A percentile compares a stretch with the other conserved stretches of the same genome.
These are phyloP conservation scores for Tichodroma muraria DNA, from an alignment of 2,113 vertebrate genomes.

Conservation along the genomic window DNA sequence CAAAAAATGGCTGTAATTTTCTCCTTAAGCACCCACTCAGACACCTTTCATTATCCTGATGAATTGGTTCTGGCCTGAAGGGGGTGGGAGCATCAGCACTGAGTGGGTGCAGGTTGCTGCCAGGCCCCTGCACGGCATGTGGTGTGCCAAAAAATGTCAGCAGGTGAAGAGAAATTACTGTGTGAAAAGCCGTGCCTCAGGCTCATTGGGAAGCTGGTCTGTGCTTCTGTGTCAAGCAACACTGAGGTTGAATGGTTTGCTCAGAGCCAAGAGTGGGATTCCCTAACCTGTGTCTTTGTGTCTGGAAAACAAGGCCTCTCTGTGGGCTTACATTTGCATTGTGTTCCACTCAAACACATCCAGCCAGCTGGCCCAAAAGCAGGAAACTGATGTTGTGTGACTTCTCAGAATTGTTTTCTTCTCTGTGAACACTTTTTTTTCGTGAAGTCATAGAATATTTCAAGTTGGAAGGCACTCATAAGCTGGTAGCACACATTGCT, in stretches of 20 bases:
- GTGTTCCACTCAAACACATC: background rate
- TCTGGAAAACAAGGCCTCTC: background rate
- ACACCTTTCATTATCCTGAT: background rate
- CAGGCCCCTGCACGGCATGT: rapidly evolving
- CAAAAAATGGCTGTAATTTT: background rate
- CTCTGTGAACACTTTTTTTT: background rate
- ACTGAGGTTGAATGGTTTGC: rapidly evolving
- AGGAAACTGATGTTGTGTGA: background rate
- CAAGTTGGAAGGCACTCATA: background rate
- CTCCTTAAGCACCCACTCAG: background rate
- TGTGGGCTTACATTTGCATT: background rate
- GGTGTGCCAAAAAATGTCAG: background rate
- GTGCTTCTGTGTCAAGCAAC: background rate
- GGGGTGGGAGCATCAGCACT: background rate
- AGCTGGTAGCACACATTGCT: background rate
- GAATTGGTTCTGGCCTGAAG: background rate
- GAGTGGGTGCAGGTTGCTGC: background rate
- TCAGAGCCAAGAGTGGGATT: background rate
- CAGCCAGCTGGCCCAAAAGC: background rate
- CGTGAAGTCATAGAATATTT: background rate
- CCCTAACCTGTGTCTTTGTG: background rate
- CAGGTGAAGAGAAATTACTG: background rate
- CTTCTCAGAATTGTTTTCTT: constrained; percentile 3
- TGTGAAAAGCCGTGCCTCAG: background rate
- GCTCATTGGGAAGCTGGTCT: background rate